phyloP scores from a whole-genome alignment of 1,140 invertebrate genomes.

The fruit fly (Drosophila melanogaster) region Release_6_plus_ISO1_MT NC_004354.4:5432501-5433000 shows the following conservation, averaged over 20 bases:
- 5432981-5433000: too few species aligned
- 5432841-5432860: constrained; percentile 1
- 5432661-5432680: constrained; percentile 3
- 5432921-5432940: neutral
- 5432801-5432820: constrained; percentile 35
- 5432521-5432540: neutral
- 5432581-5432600: too few species aligned
- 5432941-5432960: neutral
- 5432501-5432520: constrained; percentile 12
- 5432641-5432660: constrained; percentile 34
- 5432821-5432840: constrained; percentile 8
- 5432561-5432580: neutral
- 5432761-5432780: constrained; percentile 14
- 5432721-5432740: neutral
- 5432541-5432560: neutral
- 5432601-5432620: neutral
- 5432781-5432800: constrained; percentile 23
- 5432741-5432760: neutral
- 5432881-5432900: neutral
- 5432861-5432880: constrained; percentile 17
- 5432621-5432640: neutral
- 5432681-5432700: constrained; percentile 3
- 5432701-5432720: constrained; percentile 1
- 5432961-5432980: too few species aligned
- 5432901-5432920: neutral